Percentiles rank a stretch among this genome's conserved stretches.
Conservation (phyloP, 1,140 invertebrate species). For the Penaeus chinensis region DNA sequence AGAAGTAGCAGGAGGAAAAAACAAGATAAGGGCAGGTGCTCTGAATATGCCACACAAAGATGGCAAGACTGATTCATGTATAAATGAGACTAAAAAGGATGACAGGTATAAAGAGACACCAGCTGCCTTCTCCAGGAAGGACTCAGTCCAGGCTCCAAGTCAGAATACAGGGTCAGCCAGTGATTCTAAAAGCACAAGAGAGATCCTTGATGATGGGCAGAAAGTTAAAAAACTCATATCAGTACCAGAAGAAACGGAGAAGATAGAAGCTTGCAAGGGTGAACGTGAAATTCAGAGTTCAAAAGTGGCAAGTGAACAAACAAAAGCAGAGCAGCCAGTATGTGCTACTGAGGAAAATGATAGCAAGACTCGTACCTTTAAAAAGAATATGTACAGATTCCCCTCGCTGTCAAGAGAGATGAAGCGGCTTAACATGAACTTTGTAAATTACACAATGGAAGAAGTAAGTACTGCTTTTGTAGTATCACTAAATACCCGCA, state of each 20-base stretch:
- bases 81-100: no score
- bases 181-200: not conserved
- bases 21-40: no score
- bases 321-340: not conserved
- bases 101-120: no score
- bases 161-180: not conserved
- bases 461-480: not conserved
- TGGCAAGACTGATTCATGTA: no score
- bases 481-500: no score
- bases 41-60: no score
- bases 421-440: constrained; percentile 62
- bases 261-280: not conserved
- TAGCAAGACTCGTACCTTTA: constrained; percentile 49
- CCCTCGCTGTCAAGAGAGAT: constrained; percentile 63
- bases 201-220: not conserved
- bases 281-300: no score
- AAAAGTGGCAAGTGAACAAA: not conserved
- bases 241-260: not conserved
- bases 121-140: no score
- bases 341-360: not conserved
- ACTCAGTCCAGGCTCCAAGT: no score
- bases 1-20: no score
- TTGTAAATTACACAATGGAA: constrained; percentile 34
- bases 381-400: constrained; percentile 61
- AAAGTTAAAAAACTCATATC: no score